Conservation (phyloP, 1,140 invertebrate genomes). For the Solenopsis invicta region DNA sequence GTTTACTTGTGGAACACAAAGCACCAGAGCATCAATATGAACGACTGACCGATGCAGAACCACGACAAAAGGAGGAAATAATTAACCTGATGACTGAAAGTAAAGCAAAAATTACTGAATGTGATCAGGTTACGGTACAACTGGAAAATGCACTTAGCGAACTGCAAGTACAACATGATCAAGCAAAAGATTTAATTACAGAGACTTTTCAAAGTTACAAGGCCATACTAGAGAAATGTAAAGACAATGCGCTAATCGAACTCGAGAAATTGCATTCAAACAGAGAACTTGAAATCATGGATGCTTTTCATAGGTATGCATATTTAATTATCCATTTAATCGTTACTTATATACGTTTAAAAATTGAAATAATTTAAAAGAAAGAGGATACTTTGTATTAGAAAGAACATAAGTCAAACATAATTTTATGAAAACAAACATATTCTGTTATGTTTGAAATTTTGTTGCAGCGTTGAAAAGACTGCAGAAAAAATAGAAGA, state of each 20-base stretch:
- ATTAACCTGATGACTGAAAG: constrained; percentile 91
- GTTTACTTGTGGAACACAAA: constrained; percentile 93
- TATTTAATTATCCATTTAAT: background rate
- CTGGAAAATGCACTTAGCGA: constrained; percentile 94
- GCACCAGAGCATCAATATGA: constrained; percentile 93
- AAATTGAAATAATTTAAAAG: background rate
- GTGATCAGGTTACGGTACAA: constrained; percentile 91
- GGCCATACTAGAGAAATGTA: constrained; percentile 92
- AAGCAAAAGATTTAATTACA: constrained; percentile 94
- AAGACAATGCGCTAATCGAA: constrained; percentile 92
- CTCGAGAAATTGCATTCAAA: constrained; percentile 93
- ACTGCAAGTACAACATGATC: constrained; percentile 94
- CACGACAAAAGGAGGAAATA: constrained; percentile 92
- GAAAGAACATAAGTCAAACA: background rate
- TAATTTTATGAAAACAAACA: constrained; percentile 25
- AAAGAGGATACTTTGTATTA: background rate
- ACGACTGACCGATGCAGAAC: constrained; percentile 91
- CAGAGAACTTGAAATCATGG: constrained; percentile 95
- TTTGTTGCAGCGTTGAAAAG: constrained; percentile 89
- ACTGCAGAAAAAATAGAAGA: constrained; percentile 94
- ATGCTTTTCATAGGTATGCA: constrained; percentile 91
- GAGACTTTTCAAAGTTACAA: constrained; percentile 95
- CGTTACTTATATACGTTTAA: background rate
- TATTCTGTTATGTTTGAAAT: constrained; percentile 1
- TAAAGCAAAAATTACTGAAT: constrained; percentile 91